These are phyloP conservation scores for Venusia cambrica DNA, from an alignment of 2,888 invertebrate species.

Conservation along the genomic window DNA sequence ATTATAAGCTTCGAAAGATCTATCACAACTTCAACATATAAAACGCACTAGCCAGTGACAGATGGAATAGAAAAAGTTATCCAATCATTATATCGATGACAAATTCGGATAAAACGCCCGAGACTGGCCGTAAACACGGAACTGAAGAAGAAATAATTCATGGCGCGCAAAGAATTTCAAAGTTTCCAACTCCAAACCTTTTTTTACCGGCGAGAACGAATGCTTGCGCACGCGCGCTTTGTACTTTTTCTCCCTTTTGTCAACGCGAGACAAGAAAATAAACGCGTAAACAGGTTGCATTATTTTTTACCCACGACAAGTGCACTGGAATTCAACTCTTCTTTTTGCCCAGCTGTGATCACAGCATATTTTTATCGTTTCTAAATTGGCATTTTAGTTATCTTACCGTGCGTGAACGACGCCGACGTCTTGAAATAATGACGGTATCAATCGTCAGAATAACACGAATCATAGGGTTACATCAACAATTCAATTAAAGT, in stretches of 20 bases:
- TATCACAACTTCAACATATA: too few species aligned
- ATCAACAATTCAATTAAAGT: conserved; percentile 74
- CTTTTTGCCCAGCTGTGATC: conserved; percentile 29
- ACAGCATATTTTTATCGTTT: conserved; percentile 28
- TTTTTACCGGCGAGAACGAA: conserved; percentile 69
- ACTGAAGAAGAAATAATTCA: conserved; percentile 52
- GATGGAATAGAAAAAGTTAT: too few species aligned
- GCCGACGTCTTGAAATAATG: conserved; percentile 43
- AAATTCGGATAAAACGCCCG: conserved; percentile 29
- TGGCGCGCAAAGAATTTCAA: conserved; percentile 57
- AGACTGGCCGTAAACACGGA: conserved; percentile 17
- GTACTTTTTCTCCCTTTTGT: conserved; percentile 42
- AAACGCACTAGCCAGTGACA: background rate
- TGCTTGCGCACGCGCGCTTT: conserved; percentile 64
- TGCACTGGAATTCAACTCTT: conserved; percentile 38
- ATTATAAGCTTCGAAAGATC: too few species aligned
- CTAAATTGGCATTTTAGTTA: conserved; percentile 1
- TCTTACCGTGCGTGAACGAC: conserved; percentile 28
- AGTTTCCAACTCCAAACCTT: conserved; percentile 58
- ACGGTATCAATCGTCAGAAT: conserved; percentile 46
- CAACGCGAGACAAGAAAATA: conserved; percentile 39
- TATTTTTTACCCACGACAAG: conserved; percentile 51
- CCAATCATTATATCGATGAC: too few species aligned
- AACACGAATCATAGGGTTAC: conserved; percentile 48
- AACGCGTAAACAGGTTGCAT: conserved; percentile 61